Conservation (phyloP, 2,113 vertebrate genomes). For the Pteropus alecto region DNA sequence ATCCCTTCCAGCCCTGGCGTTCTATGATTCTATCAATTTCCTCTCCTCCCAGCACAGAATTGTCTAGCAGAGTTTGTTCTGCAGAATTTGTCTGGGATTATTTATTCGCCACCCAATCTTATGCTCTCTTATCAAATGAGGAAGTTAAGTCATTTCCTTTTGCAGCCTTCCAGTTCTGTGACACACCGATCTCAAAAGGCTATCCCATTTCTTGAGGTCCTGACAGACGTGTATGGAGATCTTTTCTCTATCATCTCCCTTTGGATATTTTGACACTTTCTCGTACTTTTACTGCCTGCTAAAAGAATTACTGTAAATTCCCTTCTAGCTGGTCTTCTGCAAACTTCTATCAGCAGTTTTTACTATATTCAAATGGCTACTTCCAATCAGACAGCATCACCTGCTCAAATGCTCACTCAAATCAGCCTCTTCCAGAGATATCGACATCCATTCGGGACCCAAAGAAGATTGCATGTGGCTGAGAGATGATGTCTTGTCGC, state of each 20-base stretch:
- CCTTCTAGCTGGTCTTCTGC: neutral
- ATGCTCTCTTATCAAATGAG: neutral
- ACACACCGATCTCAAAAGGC: neutral
- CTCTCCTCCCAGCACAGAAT: neutral
- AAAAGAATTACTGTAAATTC: neutral
- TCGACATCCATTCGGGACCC: neutral
- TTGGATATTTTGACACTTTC: slow-evolving; percentile 47
- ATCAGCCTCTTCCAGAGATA: neutral
- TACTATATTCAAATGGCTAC: neutral
- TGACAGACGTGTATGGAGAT: rapidly evolving
- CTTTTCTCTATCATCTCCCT: neutral
- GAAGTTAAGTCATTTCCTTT: slow-evolving; percentile 10
- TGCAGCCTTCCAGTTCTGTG: neutral
- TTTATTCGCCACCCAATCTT: neutral
- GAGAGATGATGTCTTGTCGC: neutral
- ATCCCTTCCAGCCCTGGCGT: neutral
- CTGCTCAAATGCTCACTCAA: neutral
- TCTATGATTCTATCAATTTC: neutral
- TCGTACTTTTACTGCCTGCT: slow-evolving; percentile 2
- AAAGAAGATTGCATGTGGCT: neutral
- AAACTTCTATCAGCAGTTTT: neutral
- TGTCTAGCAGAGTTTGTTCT: neutral
- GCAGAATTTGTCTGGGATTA: neutral
- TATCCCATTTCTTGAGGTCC: neutral
- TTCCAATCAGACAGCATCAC: neutral